phyloP scores from a whole-genome alignment of 2,113 vertebrate genomes.

The Tinamus guttatus region DNA sequence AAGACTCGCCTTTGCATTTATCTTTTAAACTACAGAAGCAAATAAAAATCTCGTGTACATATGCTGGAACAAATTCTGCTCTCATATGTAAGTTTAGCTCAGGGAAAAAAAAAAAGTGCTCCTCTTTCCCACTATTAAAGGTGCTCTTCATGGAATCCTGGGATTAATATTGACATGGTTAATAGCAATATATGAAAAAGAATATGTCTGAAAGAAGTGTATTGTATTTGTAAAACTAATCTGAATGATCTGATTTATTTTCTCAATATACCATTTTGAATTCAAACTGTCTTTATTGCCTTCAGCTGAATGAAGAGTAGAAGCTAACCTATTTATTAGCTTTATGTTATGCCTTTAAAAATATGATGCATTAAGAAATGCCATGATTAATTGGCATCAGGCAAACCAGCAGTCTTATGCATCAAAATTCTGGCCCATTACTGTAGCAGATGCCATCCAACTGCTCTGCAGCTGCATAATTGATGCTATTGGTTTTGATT shows the following conservation, averaged over 20 bases:
- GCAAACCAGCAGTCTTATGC: conserved; percentile 22
- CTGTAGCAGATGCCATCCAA: conserved; percentile 35
- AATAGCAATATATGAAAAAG: not conserved
- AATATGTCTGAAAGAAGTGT: not conserved
- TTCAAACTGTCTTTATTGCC: not conserved
- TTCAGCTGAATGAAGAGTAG: not conserved
- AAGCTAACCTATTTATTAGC: not conserved
- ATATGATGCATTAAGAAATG: conserved; percentile 10
- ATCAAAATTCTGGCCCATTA: conserved; percentile 58
- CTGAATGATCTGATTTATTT: not conserved
- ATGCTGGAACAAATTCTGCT: not conserved
- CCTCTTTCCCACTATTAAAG: not conserved
- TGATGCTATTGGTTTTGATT: conserved; percentile 48
- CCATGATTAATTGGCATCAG: conserved; percentile 53
- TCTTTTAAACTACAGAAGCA: not conserved
- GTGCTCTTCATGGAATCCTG: not conserved
- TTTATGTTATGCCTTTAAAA: not conserved
- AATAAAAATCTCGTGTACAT: not conserved
- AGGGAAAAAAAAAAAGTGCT: accelerated
- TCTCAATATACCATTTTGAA: not conserved
- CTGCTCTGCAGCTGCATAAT: conserved; percentile 40
- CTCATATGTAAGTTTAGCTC: not conserved
- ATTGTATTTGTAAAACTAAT: not conserved
- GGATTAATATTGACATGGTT: not conserved
- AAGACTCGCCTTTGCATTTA: not conserved